A percentile compares a stretch with the other conserved stretches of the same genome.
Evolutionary conservation across 2,888 invertebrate genomes (phyloP).

Genomic region (Abrostola tripartita): DNA sequence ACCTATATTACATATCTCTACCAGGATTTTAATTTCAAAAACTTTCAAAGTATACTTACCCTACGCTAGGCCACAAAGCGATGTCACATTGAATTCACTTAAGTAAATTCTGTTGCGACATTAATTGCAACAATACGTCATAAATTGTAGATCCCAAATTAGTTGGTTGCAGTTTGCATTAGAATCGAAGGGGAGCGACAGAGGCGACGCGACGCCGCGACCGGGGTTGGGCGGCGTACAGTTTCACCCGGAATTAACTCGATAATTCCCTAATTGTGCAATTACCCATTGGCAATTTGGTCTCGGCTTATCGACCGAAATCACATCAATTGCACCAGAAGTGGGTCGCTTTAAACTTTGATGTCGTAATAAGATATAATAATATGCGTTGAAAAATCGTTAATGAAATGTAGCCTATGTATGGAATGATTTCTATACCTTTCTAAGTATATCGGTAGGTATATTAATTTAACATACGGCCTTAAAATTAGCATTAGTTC

Average conservation of each 20-base stretch:
- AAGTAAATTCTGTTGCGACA: slow-evolving; percentile 51
- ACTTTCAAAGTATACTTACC: slow-evolving; percentile 33
- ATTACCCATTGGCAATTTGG: slow-evolving; percentile 82
- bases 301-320: slow-evolving; percentile 71
- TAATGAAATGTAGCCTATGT: slow-evolving; percentile 15
- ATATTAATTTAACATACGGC: not conserved
- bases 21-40: slow-evolving; percentile 44
- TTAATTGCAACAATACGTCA: slow-evolving; percentile 74
- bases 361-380: slow-evolving; percentile 46
- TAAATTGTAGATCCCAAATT: slow-evolving; percentile 74
- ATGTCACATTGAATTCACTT: slow-evolving; percentile 41
- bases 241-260: slow-evolving; percentile 85
- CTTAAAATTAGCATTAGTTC: not conserved
- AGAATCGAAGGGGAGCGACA: slow-evolving; percentile 67
- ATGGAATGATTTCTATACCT: not conserved
- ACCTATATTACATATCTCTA: slow-evolving; percentile 17
- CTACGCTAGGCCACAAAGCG: slow-evolving; percentile 36
- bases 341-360: slow-evolving; percentile 53
- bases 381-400: slow-evolving; percentile 30
- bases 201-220: slow-evolving; percentile 54
- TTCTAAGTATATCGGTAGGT: not conserved
- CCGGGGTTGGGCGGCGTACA: slow-evolving; percentile 65
- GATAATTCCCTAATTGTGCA: slow-evolving; percentile 86
- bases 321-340: slow-evolving; percentile 57
- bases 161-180: slow-evolving; percentile 78